Conservation (phyloP, 2,113 vertebrate genomes). For the Oryzias curvinotus region DNA sequence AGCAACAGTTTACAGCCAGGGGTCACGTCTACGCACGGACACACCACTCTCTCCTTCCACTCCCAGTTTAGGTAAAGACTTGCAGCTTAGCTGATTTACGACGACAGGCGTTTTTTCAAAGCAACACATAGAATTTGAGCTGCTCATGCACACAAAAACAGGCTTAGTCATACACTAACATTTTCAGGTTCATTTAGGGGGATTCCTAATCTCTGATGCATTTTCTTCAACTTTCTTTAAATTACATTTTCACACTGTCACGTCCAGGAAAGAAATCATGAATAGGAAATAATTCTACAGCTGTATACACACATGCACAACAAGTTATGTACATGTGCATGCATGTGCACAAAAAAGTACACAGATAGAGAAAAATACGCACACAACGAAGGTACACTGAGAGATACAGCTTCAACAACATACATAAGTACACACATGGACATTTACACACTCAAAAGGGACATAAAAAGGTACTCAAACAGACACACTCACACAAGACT, state of each 20-base stretch:
- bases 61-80: conserved; percentile 48
- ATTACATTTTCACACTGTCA: no score
- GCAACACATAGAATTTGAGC: conserved; percentile 55
- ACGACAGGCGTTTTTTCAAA: conserved; percentile 47
- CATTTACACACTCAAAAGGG: no score
- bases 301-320: no score
- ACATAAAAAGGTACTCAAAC: no score
- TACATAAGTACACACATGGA: no score
- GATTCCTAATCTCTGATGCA: conserved; percentile 10
- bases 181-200: conserved; percentile 13
- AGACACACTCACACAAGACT: conserved; percentile 26
- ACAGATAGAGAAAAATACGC: no score
- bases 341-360: no score
- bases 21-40: conserved; percentile 67
- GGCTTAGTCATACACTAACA: conserved; percentile 10
- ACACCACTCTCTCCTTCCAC: conserved; percentile 6
- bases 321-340: no score
- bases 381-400: no score
- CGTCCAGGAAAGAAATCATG: no score
- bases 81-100: conserved; percentile 62
- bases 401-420: no score
- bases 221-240: conserved; percentile 4
- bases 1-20: conserved; percentile 61
- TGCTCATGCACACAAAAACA: conserved; percentile 21
- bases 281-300: no score